These are phyloP conservation scores for Acanthaster planci DNA, from an alignment of 35 echinoderm and acorn worm genomes.

Conservation along the genomic window DNA sequence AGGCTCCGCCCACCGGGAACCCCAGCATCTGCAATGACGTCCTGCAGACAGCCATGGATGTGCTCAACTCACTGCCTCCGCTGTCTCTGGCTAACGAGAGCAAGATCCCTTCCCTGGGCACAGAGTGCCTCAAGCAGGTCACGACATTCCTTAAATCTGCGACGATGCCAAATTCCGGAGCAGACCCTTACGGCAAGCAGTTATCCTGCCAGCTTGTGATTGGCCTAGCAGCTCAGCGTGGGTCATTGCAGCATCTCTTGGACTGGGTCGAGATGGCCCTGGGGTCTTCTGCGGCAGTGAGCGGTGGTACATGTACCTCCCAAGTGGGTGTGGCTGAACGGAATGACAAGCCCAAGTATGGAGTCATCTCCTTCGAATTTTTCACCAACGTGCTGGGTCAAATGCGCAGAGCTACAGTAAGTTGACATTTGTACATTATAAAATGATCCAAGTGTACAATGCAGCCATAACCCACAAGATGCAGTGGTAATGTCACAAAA, in stretches of 20 bases:
- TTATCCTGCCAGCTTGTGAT: conserved; percentile 89
- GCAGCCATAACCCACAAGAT: too few species aligned
- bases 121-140: conserved; percentile 91
- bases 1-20: conserved; percentile 39
- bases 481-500: too few species aligned
- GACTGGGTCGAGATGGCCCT: conserved; percentile 99
- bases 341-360: conserved; percentile 7
- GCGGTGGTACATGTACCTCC: neutral
- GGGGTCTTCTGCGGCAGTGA: conserved; percentile 67
- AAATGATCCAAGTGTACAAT: too few species aligned
- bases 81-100: conserved; percentile 98
- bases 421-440: neutral
- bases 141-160: conserved; percentile 87
- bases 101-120: conserved; percentile 89
- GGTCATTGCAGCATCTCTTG: conserved; percentile 90
- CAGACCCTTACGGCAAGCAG: conserved; percentile 79
- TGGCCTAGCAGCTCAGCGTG: conserved; percentile 86
- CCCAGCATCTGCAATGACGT: conserved; percentile 89
- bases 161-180: conserved; percentile 87
- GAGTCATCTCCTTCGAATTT: conserved; percentile 81
- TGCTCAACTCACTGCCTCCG: conserved; percentile 83
- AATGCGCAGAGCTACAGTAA: conserved; percentile 93
- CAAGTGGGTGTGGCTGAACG: conserved; percentile 26
- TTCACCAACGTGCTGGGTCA: conserved; percentile 82
- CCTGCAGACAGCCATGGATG: conserved; percentile 82